These are phyloP conservation scores for Danio aesculapii DNA, from an alignment of 2,797 vertebrate genomes.

Conservation along the genomic window DNA sequence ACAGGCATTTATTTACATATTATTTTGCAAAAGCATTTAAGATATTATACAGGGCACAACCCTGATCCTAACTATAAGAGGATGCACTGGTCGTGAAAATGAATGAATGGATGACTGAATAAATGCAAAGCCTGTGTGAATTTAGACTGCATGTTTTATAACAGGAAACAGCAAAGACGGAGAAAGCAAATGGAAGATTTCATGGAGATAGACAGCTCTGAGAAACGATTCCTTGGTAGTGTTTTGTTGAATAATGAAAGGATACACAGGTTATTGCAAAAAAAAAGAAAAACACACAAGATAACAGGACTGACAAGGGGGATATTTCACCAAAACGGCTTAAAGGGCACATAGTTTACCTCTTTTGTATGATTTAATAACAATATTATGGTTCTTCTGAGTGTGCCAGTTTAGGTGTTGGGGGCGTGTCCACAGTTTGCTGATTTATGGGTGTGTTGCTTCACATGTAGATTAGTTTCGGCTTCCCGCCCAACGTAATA, in stretches of 20 bases:
- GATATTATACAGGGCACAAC: conserved; percentile 10
- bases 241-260: background rate
- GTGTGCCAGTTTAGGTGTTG: too few relatives aligned
- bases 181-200: background rate
- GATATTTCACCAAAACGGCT: background rate
- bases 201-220: background rate
- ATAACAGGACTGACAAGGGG: too few relatives aligned
- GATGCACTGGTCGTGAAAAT: conserved; percentile 1
- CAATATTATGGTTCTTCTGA: too few relatives aligned
- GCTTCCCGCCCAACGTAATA: too few relatives aligned
- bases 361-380: too few relatives aligned
- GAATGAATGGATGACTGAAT: background rate
- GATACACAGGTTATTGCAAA: background rate
- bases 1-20: background rate
- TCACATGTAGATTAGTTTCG: too few relatives aligned
- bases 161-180: background rate
- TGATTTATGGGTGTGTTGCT: too few relatives aligned
- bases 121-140: background rate
- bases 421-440: too few relatives aligned
- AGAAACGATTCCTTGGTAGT: background rate
- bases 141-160: background rate
- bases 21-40: conserved; percentile 24
- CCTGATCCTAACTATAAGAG: background rate
- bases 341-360: too few relatives aligned
- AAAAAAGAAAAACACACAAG: background rate